These are phyloP conservation scores for Grallaria varia DNA, from an alignment of 2,113 vertebrate genomes.

Conservation along the genomic window DNA sequence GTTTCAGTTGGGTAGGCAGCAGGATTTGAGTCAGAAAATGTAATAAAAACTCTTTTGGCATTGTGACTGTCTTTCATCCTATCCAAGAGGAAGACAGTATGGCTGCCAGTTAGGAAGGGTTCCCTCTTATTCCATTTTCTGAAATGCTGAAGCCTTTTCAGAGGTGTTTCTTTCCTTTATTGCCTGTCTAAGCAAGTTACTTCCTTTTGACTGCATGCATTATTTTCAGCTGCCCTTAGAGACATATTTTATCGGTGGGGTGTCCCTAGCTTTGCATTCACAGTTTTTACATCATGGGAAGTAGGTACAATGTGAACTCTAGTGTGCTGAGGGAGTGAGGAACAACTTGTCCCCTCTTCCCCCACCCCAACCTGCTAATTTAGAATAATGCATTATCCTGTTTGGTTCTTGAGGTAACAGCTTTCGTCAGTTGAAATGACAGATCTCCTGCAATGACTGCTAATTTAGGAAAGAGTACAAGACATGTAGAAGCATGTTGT, in stretches of 20 bases:
- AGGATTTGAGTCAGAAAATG: neutral
- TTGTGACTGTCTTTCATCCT: neutral
- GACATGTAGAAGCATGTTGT: neutral
- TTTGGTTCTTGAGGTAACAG: neutral
- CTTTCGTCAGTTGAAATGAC: neutral
- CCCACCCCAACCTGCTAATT: neutral
- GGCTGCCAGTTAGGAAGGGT: neutral
- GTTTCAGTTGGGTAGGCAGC: neutral
- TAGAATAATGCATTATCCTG: neutral
- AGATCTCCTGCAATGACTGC: neutral
- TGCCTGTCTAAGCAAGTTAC: neutral
- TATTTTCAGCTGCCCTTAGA: neutral
- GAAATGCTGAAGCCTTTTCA: neutral
- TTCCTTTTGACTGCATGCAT: neutral
- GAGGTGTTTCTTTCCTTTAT: neutral
- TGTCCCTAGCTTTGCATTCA: neutral
- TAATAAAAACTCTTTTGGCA: neutral
- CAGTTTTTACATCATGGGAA: fast-evolving
- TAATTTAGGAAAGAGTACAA: neutral
- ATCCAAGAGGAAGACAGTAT: neutral
- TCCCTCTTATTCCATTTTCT: neutral
- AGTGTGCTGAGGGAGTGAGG: fast-evolving
- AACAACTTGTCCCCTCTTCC: neutral
- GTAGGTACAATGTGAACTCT: neutral
- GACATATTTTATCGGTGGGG: neutral